These are phyloP conservation scores for Argynnis bischoffii DNA, from an alignment of 2,888 invertebrate species.

Conservation along the genomic window DNA sequence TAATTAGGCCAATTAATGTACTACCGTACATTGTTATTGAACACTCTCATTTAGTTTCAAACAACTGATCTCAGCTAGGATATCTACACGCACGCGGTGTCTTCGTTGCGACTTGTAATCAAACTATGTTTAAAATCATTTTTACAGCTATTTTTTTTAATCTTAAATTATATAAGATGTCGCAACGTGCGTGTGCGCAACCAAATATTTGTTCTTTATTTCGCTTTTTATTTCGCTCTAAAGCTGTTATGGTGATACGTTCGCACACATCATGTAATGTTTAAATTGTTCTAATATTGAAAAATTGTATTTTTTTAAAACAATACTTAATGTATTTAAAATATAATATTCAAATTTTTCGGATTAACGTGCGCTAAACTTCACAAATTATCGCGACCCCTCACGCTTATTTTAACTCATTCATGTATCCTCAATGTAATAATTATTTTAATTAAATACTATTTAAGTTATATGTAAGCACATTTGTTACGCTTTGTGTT, in stretches of 20 bases:
- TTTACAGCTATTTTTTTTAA: no score
- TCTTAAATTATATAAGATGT: no score
- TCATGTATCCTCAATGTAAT: neutral
- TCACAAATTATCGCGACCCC: neutral
- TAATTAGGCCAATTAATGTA: slow-evolving; percentile 38
- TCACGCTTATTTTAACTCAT: neutral
- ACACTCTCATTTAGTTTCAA: slow-evolving; percentile 45
- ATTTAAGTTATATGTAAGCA: neutral
- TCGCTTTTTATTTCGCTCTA: slow-evolving; percentile 12
- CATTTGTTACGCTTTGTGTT: neutral
- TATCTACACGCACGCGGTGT: slow-evolving; percentile 33
- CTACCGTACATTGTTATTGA: slow-evolving; percentile 34
- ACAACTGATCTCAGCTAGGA: slow-evolving; percentile 54
- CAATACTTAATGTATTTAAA: neutral
- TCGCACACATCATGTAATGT: neutral
- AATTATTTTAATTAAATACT: slow-evolving; percentile 1
- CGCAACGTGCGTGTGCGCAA: slow-evolving; percentile 20
- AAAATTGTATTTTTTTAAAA: no score
- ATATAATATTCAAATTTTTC: neutral
- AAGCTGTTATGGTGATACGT: neutral
- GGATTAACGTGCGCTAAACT: neutral
- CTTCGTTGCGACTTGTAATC: neutral
- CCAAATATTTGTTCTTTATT: slow-evolving; percentile 27
- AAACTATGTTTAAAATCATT: no score
- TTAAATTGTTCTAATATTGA: neutral